Conservation (phyloP, 2,113 vertebrate genomes). For the Tragelaphus buxtoni region DNA sequence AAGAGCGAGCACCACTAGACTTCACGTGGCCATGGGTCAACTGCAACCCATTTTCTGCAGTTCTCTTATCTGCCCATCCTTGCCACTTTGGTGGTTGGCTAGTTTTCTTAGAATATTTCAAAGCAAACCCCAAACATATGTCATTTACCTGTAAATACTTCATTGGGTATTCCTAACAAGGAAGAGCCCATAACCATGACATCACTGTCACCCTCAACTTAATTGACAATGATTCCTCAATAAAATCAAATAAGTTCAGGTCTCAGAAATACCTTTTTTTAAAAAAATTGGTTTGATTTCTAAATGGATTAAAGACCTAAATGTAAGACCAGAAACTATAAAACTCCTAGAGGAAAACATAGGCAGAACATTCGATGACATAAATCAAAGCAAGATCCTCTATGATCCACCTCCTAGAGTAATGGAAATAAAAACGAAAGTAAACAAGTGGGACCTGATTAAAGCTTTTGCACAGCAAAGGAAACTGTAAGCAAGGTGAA, state of each 20-base stretch:
- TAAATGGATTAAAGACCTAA: not conserved
- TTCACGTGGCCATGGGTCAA: rapidly evolving
- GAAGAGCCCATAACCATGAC: not conserved
- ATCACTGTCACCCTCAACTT: not conserved
- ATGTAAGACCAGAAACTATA: not conserved
- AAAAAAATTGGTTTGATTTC: not conserved
- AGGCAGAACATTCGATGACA: not conserved
- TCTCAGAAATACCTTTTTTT: not conserved
- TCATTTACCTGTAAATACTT: not conserved
- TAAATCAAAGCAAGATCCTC: not conserved
- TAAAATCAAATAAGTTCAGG: not conserved
- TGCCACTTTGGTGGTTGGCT: not conserved
- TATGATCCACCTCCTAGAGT: not conserved
- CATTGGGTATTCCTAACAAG: not conserved
- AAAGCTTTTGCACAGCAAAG: not conserved
- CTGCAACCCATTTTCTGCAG: not conserved
- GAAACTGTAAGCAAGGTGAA: not conserved
- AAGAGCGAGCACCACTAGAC: not conserved
- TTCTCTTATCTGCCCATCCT: not conserved
- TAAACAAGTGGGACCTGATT: not conserved
- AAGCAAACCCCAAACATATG: not conserved
- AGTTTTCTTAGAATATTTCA: not conserved
- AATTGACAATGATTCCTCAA: not conserved
- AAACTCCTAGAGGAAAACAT: not conserved
- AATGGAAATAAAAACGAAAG: not conserved